Percentiles rank a stretch among this genome's conserved stretches.
phyloP scores from a whole-genome alignment of 1,140 invertebrate species.

The Anoplolepis gracilipes region DNA sequence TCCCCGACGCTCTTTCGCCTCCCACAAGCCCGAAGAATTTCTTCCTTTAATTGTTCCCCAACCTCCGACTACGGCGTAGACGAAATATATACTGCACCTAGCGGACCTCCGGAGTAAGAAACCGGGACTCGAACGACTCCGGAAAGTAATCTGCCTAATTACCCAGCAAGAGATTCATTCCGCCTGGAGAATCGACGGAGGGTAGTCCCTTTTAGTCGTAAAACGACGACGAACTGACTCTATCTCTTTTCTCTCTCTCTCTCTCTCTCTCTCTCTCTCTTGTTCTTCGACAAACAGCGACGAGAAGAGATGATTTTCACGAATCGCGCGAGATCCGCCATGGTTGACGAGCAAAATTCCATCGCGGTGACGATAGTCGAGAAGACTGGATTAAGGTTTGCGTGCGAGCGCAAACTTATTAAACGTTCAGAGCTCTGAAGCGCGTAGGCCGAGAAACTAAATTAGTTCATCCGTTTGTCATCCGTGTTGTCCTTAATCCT shows the following conservation, averaged over 20 bases:
- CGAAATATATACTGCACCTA: conserved; percentile 67
- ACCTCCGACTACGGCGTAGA: conserved; percentile 38
- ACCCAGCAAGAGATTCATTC: conserved; percentile 85
- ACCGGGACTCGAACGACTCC: conserved; percentile 82
- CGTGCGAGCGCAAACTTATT: conserved; percentile 39
- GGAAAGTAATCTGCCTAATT: conserved; percentile 85
- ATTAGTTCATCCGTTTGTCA: conserved; percentile 17
- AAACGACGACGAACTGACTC: conserved; percentile 60
- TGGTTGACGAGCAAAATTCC: conserved; percentile 34
- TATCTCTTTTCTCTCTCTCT: not conserved
- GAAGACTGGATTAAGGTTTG: conserved; percentile 30
- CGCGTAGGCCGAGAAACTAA: not conserved
- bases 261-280: not conserved
- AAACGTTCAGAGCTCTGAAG: not conserved
- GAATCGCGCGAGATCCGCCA: conserved; percentile 10
- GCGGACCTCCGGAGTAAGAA: conserved; percentile 75
- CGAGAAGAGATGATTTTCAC: conserved; percentile 41
- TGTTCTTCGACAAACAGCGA: not conserved
- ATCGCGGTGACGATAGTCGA: conserved; percentile 14
- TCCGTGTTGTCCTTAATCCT: not conserved
- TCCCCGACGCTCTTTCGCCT: conserved; percentile 47
- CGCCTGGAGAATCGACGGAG: conserved; percentile 70
- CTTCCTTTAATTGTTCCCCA: conserved; percentile 81
- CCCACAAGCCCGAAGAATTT: conserved; percentile 77
- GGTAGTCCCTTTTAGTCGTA: conserved; percentile 63